phyloP scores from a whole-genome alignment of 2,797 vertebrate genomes.

The Sarcophilus harrisii region DNA sequence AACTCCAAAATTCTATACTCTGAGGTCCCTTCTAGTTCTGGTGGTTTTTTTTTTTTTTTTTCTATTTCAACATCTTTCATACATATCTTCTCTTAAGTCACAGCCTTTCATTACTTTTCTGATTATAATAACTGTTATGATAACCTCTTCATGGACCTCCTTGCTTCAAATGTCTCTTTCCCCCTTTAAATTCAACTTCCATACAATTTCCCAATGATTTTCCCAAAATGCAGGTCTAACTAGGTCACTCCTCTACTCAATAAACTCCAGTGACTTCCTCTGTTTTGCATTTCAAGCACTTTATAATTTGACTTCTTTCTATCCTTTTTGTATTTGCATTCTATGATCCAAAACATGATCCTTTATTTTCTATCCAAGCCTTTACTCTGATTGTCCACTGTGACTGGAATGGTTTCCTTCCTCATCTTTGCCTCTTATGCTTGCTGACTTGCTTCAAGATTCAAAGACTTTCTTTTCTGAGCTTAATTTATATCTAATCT shows the following conservation, averaged over 20 bases:
- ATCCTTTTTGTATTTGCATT: neutral
- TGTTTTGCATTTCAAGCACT: neutral
- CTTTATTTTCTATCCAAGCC: neutral
- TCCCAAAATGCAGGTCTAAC: neutral
- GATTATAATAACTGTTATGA: neutral
- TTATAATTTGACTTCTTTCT: neutral
- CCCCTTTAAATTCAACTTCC: neutral
- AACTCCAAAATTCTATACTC: neutral
- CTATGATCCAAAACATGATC: neutral
- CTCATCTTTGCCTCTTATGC: neutral
- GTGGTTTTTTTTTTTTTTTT: neutral
- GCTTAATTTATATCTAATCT: neutral
- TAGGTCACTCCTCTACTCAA: neutral
- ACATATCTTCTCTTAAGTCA: neutral
- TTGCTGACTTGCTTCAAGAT: neutral
- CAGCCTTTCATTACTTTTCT: neutral
- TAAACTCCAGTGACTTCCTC: neutral
- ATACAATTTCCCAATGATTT: neutral
- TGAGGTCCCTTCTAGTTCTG: neutral
- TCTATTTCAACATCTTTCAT: neutral
- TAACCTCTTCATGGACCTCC: neutral
- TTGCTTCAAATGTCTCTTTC: neutral
- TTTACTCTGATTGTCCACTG: neutral
- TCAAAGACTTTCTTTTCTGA: neutral
- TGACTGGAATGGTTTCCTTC: neutral